These are phyloP conservation scores for Vimba vimba DNA, from an alignment of 2,113 vertebrate species.

Conservation along the genomic window DNA sequence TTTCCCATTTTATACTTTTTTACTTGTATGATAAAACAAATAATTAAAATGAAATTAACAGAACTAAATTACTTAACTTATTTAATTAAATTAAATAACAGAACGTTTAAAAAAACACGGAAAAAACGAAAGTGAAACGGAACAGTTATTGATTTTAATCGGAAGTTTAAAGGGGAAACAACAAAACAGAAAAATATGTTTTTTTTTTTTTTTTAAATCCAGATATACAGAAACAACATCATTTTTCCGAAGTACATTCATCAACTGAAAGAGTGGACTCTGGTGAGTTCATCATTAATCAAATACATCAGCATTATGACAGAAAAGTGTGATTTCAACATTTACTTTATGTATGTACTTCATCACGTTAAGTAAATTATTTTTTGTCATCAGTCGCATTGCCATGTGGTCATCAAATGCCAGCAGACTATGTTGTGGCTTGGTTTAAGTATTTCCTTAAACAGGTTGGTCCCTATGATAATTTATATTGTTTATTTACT, in stretches of 20 bases:
- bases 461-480: conserved; percentile 34
- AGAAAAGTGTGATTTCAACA: background rate
- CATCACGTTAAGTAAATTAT: background rate
- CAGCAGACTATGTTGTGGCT: conserved; percentile 46
- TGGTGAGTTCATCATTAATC: background rate
- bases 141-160: background rate
- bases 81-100: background rate
- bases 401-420: conserved; percentile 50
- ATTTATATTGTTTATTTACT: background rate
- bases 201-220: background rate
- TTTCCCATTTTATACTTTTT: background rate
- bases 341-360: background rate
- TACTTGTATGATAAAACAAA: background rate
- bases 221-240: background rate
- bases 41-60: no score
- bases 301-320: no score
- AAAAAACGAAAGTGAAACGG: conserved; percentile 19
- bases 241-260: background rate
- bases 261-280: background rate
- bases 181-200: background rate
- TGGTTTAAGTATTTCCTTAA: conserved; percentile 46
- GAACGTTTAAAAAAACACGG: background rate
- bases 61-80: no score
- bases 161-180: no score
- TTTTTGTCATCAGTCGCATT: background rate